phyloP scores from a whole-genome alignment of 2,888 invertebrate species.

The Eupithecia abbreviata region DNA sequence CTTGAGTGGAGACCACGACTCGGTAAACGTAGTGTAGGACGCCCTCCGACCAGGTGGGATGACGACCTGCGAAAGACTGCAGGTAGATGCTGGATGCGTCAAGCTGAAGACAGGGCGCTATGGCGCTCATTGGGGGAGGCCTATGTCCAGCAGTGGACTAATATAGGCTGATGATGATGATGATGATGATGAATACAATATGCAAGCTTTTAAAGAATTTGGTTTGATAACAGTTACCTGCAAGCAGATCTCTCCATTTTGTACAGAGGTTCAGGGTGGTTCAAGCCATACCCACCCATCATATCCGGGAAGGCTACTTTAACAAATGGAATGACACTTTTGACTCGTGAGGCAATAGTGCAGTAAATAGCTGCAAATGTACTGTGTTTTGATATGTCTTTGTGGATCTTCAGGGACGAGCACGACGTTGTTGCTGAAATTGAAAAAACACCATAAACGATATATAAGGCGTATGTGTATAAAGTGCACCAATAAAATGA shows the following conservation, averaged over 20 bases:
- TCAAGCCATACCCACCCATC: constrained; percentile 82
- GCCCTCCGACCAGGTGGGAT: no score
- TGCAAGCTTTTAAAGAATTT: background rate
- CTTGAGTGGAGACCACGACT: no score
- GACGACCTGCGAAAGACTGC: no score
- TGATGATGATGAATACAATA: no score
- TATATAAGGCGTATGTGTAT: background rate
- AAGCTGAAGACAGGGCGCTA: no score
- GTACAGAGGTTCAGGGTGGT: constrained; percentile 85
- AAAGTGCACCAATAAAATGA: background rate
- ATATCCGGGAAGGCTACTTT: constrained; percentile 91
- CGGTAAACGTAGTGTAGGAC: no score
- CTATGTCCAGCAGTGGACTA: no score
- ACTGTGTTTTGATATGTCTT: constrained; percentile 72
- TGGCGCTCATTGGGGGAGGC: no score
- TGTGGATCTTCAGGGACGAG: constrained; percentile 76
- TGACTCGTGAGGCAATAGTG: constrained; percentile 82
- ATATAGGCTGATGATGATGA: no score
- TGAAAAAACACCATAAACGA: background rate
- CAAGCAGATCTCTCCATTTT: constrained; percentile 77
- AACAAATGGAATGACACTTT: constrained; percentile 87
- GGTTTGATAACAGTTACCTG: constrained; percentile 58
- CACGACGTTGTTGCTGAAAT: constrained; percentile 70
- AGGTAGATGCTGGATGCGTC: no score
- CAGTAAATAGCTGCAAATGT: constrained; percentile 77